phyloP scores from a whole-genome alignment of 1,140 invertebrate genomes.

The Xylocopa sonorina region DNA sequence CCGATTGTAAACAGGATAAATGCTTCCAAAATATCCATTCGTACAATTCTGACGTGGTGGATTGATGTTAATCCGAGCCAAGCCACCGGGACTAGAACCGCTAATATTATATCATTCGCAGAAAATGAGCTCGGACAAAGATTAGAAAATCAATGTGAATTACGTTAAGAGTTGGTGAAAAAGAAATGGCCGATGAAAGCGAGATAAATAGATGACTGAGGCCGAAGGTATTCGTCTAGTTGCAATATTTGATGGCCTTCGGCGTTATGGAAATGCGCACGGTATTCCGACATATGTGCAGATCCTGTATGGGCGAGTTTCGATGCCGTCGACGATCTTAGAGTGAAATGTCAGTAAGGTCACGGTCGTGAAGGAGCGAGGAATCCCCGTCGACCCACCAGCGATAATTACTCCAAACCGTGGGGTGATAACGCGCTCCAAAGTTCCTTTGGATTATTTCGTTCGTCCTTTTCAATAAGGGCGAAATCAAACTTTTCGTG shows the following conservation, averaged over 20 bases:
- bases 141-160: not conserved
- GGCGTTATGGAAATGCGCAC: conserved; percentile 48
- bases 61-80: too few species aligned
- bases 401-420: conserved; percentile 29
- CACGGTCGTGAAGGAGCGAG: conserved; percentile 47
- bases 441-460: not conserved
- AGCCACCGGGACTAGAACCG: too few species aligned
- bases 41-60: too few species aligned
- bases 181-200: conserved; percentile 30
- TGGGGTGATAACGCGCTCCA: not conserved
- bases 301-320: conserved; percentile 49
- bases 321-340: conserved; percentile 31
- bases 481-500: not conserved
- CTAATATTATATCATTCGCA: too few species aligned
- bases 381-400: conserved; percentile 7
- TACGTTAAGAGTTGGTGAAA: not conserved
- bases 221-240: conserved; percentile 13
- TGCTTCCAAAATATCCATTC: too few species aligned
- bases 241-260: conserved; percentile 42
- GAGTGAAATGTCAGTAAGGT: conserved; percentile 63
- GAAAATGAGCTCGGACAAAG: too few species aligned
- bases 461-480: not conserved
- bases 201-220: not conserved
- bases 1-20: too few species aligned
- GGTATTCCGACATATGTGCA: conserved; percentile 24